phyloP scores from a whole-genome alignment of 2,797 vertebrate species.

The Labeo calbasu region DNA sequence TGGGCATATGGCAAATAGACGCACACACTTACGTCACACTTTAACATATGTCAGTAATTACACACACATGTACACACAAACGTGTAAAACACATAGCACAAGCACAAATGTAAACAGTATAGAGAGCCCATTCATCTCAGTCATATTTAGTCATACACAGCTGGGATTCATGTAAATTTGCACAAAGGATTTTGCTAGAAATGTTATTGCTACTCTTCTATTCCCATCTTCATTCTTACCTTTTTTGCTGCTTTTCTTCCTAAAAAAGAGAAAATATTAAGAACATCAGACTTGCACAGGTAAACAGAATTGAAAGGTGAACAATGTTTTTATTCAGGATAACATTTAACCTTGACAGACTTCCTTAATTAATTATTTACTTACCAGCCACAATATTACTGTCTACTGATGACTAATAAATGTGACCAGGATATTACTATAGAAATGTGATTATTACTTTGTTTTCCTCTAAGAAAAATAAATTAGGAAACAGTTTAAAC shows the following conservation, averaged over 20 bases:
- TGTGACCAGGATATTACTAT: neutral
- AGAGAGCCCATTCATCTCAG: conserved; percentile 3
- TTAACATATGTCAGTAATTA: conserved; percentile 26
- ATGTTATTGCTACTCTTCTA: neutral
- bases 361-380: neutral
- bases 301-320: neutral
- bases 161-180: neutral
- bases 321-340: neutral
- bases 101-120: neutral
- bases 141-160: neutral
- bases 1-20: conserved; percentile 25
- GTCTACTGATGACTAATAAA: neutral
- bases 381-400: neutral
- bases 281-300: neutral
- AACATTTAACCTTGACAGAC: neutral
- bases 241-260: conserved; percentile 46
- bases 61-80: conserved; percentile 27
- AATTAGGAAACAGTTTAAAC: too few relatives aligned
- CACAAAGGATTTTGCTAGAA: neutral
- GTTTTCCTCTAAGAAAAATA: neutral
- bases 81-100: neutral
- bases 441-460: neutral
- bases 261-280: conserved; percentile 62
- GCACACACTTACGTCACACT: conserved; percentile 31
- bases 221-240: conserved; percentile 62